Percentiles rank a stretch among this genome's conserved stretches.
Evolutionary conservation across 2,113 vertebrate genomes (phyloP).

Genomic region (Calyptomena viridis): DNA sequence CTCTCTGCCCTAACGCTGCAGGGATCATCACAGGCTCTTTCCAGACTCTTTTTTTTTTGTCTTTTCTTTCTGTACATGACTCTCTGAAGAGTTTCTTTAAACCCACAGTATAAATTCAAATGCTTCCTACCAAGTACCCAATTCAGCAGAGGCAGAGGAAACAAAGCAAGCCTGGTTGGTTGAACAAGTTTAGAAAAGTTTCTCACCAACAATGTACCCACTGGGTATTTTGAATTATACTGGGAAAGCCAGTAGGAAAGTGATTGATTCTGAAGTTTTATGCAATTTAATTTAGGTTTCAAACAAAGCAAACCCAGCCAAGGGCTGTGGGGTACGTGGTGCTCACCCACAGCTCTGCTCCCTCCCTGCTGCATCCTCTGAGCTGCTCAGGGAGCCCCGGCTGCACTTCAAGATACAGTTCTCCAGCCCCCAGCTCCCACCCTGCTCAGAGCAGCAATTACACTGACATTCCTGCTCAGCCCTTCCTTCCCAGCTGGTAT

Average conservation of each 20-base stretch:
- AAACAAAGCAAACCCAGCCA: neutral
- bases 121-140: neutral
- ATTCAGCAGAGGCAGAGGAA: neutral
- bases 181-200: neutral
- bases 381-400: fast-evolving
- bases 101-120: neutral
- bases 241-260: neutral
- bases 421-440: neutral
- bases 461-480: neutral
- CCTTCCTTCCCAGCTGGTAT: neutral
- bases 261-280: neutral
- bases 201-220: neutral
- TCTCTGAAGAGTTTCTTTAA: neutral
- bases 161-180: neutral
- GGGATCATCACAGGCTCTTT: neutral
- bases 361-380: neutral
- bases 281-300: neutral
- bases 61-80: neutral
- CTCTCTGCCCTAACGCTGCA: neutral
- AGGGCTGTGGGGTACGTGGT: fast-evolving
- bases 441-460: neutral
- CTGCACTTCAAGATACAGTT: neutral
- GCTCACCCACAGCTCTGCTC: neutral
- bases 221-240: neutral
- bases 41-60: neutral